Base-by-base conservation (phyloP, 2,888 invertebrate genomes). In the Deilephila porcellus region DNA sequence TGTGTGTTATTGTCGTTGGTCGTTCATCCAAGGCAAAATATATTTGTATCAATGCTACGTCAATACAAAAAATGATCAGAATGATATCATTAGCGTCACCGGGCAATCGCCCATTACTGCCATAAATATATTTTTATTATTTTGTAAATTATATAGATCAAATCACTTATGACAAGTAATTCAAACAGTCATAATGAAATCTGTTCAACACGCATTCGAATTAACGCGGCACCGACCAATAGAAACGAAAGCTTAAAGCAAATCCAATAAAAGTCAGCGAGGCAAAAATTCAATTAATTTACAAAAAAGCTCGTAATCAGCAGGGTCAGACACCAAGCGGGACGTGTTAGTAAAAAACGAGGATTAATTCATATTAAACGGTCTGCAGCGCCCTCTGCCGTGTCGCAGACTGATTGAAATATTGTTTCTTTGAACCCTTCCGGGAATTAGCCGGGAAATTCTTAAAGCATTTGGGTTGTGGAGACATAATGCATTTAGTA, bases 301-400 rank as follows among this genome's bases (percentile, higher is more conserved):
- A 60, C 60, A 60, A 71, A 37, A 71, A 71, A 56, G n/a, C 17
- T 45, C 67, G 45, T 67, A 67, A 67, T 67, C 67, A 67, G 67
- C 45, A 52, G 45, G 52, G 67, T 67, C 67, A 67, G 67, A 52
- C 67, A 7, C 25, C 63, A 34, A 62, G n/a, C 60, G 70, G 25
- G 52, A 70, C 62, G 62, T 71, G 72, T 72, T 56, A 76, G 76
- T 80, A 79, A 77, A 78, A 80, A 79, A 78, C 78, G 76, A 74
- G 81, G 81, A 82, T 86, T 90, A 89, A 90, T 88, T 87, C 88
- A 87, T 79, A 90, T 90, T 89, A 91, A 81, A 81, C 87, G 90
- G 91, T 91, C 91, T 90, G 86, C 88, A 84, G 80, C 84, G 84
- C 78, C 79, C 75, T 74, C 71, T 76, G 37, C 72, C 63, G 56